Base-by-base conservation (phyloP, 2,888 invertebrate genomes). In the Cheiracanthium punctorium region DNA sequence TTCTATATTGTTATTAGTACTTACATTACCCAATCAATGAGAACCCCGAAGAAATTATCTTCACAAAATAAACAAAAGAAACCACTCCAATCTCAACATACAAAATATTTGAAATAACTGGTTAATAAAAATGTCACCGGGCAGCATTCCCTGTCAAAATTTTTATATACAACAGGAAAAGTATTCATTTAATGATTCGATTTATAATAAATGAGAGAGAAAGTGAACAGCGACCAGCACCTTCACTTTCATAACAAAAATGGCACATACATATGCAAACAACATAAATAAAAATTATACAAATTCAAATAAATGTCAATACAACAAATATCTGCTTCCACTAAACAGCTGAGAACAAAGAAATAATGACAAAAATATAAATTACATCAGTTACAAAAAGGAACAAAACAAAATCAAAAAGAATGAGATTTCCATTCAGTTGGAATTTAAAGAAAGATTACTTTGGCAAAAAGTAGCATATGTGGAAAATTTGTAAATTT, bases 181-280 rank as follows among this genome's bases (percentile, higher is more conserved):
- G 37, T 52, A 65, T 41, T 43, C 41, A 48, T 77, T 43, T 76
- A 72, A 70, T 74, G 32, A 43, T 52, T 81, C 12, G 37, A 70
- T 48, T 48, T 69, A 48, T 69, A 69, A 37, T 64, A 67, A 67
- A 8, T 37, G 10, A 37, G 10, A 37, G 10, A 37, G 10, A 41
- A 17, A 52, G 52, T 70, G 74, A 84, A 52, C 37, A 37, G 64
- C 74, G 84, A 32, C 84, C 79, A 79, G 79, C 79, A 37, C 79
- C 24, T 20, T 74, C 73, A 84, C 58, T 74, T 37, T 52, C n/a
- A 43, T 20, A 71, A 69, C 48, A 74, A 73, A 48, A 84, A 84
- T 84, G 84, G 84, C 84, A 84, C 84, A 79, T 67, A 80, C 43
- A 48, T 48, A 48, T 48, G 43, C 43, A 48, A 48, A 48, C 69